These are phyloP conservation scores for Eulithis prunata DNA, from an alignment of 2,888 invertebrate species.

Conservation along the genomic window DNA sequence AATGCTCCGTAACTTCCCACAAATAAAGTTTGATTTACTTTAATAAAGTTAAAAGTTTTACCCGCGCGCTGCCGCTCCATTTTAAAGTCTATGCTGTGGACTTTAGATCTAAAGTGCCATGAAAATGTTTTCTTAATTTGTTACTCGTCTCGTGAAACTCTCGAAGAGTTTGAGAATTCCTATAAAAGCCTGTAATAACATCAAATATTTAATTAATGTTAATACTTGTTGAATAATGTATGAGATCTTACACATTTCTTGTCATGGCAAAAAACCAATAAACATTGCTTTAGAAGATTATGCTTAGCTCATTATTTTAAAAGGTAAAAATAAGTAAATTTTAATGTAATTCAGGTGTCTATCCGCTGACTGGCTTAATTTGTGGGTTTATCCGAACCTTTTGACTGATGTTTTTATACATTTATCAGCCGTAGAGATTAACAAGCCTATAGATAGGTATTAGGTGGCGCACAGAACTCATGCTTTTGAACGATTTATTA, in stretches of 20 bases:
- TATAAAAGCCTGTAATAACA: constrained; percentile 24
- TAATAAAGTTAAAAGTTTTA: constrained; percentile 27
- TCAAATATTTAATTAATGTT: constrained; percentile 25
- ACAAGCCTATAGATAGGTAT: too few species aligned
- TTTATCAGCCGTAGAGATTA: too few species aligned
- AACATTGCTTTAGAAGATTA: background rate
- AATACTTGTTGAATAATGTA: constrained; percentile 19
- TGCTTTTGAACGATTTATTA: too few species aligned
- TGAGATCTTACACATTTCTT: constrained; percentile 9
- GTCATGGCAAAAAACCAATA: background rate
- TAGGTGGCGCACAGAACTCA: too few species aligned
- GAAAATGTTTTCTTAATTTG: constrained; percentile 24
- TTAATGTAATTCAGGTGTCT: too few species aligned
- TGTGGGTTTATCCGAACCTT: too few species aligned
- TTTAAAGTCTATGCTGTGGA: constrained; percentile 15
- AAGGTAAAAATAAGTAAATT: too few species aligned
- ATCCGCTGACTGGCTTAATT: too few species aligned
- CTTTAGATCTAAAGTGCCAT: constrained; percentile 19
- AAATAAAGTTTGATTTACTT: constrained; percentile 37
- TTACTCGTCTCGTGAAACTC: constrained; percentile 28
- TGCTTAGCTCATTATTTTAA: too few species aligned
- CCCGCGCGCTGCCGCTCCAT: constrained; percentile 5
- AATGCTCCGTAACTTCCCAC: constrained; percentile 25
- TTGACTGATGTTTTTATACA: too few species aligned
- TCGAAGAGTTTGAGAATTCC: constrained; percentile 31